phyloP scores from a whole-genome alignment of 1,140 invertebrate genomes.

The Pantala flavescens region DNA sequence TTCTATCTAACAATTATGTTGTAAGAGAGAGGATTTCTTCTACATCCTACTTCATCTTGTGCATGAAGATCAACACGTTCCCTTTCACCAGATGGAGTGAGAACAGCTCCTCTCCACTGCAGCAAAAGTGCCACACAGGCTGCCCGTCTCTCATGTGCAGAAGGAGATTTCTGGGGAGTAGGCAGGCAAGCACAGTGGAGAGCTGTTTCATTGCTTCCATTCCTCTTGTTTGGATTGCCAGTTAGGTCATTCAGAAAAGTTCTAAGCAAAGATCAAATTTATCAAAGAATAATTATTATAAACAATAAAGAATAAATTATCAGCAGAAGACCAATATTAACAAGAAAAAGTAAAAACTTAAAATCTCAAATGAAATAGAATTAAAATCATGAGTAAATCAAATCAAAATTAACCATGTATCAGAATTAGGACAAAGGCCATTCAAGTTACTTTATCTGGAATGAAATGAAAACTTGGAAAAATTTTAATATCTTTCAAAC shows the following conservation, averaged over 20 bases:
- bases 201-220: slow-evolving; percentile 50
- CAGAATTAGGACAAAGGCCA: too few relatives aligned
- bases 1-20: too few relatives aligned
- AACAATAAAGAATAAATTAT: slow-evolving; percentile 13
- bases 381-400: not conserved
- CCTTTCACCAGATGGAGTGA: slow-evolving; percentile 41
- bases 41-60: slow-evolving; percentile 44
- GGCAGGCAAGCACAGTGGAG: slow-evolving; percentile 53
- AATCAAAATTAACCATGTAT: too few relatives aligned
- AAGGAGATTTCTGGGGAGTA: slow-evolving; percentile 37
- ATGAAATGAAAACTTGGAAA: too few relatives aligned
- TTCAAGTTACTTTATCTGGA: too few relatives aligned
- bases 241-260: slow-evolving; percentile 54
- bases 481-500: too few relatives aligned
- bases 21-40: slow-evolving; percentile 22
- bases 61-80: slow-evolving; percentile 49
- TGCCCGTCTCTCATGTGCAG: slow-evolving; percentile 46
- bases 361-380: too few relatives aligned
- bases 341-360: slow-evolving; percentile 15
- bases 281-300: slow-evolving; percentile 24
- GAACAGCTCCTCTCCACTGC: slow-evolving; percentile 46
- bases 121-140: slow-evolving; percentile 51
- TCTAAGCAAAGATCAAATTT: slow-evolving; percentile 33
- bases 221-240: slow-evolving; percentile 60
- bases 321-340: not conserved